Conservation (phyloP, 1,140 invertebrate species). For the Ganaspis sp. region DNA sequence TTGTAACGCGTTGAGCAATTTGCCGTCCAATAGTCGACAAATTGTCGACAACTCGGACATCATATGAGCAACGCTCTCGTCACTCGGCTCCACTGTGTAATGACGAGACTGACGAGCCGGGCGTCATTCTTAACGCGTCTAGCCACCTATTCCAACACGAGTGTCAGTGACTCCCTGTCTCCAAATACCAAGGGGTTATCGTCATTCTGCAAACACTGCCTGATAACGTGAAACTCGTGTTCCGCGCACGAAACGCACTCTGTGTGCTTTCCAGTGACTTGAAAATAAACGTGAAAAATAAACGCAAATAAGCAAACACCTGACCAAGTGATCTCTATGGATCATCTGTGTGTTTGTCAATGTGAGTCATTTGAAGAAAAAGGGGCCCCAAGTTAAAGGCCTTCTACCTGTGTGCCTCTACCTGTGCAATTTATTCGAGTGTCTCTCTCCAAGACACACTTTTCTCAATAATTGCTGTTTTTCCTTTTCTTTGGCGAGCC, state of each 20-base stretch:
- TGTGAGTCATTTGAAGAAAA: not conserved
- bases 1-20: not conserved
- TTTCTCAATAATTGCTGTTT: no score
- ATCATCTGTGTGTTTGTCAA: not conserved
- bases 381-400: not conserved
- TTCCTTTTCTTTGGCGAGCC: no score
- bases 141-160: slow-evolving; percentile 40
- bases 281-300: not conserved
- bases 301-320: not conserved
- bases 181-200: not conserved
- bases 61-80: not conserved
- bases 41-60: not conserved
- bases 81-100: slow-evolving; percentile 30
- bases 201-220: not conserved
- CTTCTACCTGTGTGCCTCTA: not conserved
- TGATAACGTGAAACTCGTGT: slow-evolving; percentile 4
- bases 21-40: not conserved
- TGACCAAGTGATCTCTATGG: not conserved
- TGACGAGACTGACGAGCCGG: slow-evolving; percentile 20
- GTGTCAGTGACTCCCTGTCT: slow-evolving; percentile 45
- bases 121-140: slow-evolving; percentile 39
- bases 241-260: not conserved
- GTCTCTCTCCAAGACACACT: no score
- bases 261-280: not conserved
- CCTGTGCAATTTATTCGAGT: not conserved